phyloP scores from a whole-genome alignment of 92 coral and sea anemone genomes.

The Plumapathes pennacea region DNA sequence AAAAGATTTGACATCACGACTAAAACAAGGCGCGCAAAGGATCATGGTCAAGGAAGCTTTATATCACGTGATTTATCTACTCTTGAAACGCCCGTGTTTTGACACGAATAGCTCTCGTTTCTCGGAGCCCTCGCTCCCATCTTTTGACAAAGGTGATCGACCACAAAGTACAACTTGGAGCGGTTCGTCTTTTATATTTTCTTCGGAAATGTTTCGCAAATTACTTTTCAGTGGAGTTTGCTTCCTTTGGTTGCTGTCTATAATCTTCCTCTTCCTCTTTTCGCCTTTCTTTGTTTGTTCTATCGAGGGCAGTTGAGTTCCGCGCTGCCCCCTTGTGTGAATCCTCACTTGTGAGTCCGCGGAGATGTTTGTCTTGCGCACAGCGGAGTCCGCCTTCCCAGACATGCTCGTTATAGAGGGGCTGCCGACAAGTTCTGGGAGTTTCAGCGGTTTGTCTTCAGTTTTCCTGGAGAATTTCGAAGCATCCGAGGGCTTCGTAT shows the following conservation, averaged over 20 bases:
- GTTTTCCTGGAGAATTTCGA: conserved; percentile 10
- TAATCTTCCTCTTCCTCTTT: too few species aligned
- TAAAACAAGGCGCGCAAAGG: too few species aligned
- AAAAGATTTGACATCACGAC: too few species aligned
- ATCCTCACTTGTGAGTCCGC: background rate
- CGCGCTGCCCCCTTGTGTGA: background rate
- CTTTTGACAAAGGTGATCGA: conserved; percentile 34
- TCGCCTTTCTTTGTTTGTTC: too few species aligned
- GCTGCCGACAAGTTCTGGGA: conserved; percentile 19
- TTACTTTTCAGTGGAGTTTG: conserved; percentile 20
- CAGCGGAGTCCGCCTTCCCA: conserved; percentile 18
- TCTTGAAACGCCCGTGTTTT: conserved; percentile 63
- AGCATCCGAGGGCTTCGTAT: conserved; percentile 5
- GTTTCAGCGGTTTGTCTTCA: conserved; percentile 33
- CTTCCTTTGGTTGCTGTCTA: too few species aligned
- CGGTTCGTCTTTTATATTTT: conserved; percentile 8
- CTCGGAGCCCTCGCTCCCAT: background rate
- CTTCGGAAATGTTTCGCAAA: background rate
- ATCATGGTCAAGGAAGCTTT: too few species aligned
- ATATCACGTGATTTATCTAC: conserved; percentile 37
- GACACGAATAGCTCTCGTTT: conserved; percentile 46
- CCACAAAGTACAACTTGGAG: conserved; percentile 58
- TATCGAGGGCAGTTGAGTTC: too few species aligned
- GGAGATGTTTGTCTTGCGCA: background rate
- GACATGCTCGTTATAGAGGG: conserved; percentile 5